A percentile compares a stretch with the other conserved stretches of the same genome.
Conservation (phyloP, 2,797 vertebrate genomes). For the Toxotes lorentzi region DNA sequence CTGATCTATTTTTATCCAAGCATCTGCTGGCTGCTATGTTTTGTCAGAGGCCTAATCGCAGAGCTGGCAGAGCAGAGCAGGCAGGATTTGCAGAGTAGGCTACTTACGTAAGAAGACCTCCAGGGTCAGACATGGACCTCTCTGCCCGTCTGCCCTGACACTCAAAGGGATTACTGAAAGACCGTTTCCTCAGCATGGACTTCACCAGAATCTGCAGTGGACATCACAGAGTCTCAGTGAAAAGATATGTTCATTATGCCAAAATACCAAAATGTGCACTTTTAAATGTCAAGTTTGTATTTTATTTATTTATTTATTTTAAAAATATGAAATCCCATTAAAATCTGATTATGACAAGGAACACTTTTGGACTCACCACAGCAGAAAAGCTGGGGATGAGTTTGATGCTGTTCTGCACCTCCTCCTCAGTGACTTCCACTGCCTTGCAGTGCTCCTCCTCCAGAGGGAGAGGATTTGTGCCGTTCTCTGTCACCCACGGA, state of each 20-base stretch:
- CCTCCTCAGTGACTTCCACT: slow-evolving; percentile 95
- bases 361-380: slow-evolving; percentile 85
- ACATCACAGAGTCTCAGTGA: slow-evolving; percentile 23
- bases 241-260: not conserved
- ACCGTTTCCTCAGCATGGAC: slow-evolving; percentile 96
- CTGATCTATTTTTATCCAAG: slow-evolving; percentile 67
- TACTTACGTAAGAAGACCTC: slow-evolving; percentile 93
- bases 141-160: slow-evolving; percentile 86
- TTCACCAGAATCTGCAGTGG: slow-evolving; percentile 93
- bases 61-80: slow-evolving; percentile 57
- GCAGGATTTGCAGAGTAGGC: slow-evolving; percentile 70
- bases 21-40: slow-evolving; percentile 70
- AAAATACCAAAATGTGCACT: not conserved
- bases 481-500: slow-evolving; percentile 89
- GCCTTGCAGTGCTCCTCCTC: slow-evolving; percentile 94
- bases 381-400: slow-evolving; percentile 94
- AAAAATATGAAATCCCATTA: not conserved
- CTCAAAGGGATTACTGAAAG: slow-evolving; percentile 96
- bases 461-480: slow-evolving; percentile 88
- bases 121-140: slow-evolving; percentile 95
- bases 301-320: not conserved
- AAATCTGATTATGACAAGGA: not conserved
- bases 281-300: not conserved
- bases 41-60: slow-evolving; percentile 68
- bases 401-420: slow-evolving; percentile 94